Evolutionary conservation across 53 echinoderm and acorn worm genomes (phyloP).

Genomic region (Astropecten irregularis): DNA sequence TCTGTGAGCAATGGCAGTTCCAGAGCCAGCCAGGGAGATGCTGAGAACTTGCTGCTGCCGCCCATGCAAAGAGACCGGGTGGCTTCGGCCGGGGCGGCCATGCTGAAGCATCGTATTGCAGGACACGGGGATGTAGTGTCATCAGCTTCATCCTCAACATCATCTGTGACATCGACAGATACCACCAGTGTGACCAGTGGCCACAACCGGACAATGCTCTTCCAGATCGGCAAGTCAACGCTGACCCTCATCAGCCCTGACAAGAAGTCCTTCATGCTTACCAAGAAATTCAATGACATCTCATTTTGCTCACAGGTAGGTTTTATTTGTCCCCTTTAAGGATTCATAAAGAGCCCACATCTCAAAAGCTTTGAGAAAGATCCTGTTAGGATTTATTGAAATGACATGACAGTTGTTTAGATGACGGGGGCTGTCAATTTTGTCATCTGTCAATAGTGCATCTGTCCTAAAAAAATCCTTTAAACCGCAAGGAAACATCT

Average conservation of each 20-base stretch:
- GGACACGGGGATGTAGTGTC: neutral
- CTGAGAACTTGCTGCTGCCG: neutral
- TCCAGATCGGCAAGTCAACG: constrained; percentile 86
- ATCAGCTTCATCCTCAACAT: neutral
- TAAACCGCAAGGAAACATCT: too few relatives aligned
- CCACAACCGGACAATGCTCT: constrained; percentile 92
- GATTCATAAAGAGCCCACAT: too few relatives aligned
- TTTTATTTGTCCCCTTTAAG: neutral
- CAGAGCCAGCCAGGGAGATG: constrained; percentile 9
- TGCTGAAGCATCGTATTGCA: constrained; percentile 14
- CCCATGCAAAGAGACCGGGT: constrained; percentile 15
- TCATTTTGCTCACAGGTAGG: constrained; percentile 98
- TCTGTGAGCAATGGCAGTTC: neutral
- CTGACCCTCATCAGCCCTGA: constrained; percentile 92
- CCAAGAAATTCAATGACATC: constrained; percentile 94
- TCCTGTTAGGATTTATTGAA: too few relatives aligned
- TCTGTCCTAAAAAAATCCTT: too few relatives aligned
- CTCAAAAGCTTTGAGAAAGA: too few relatives aligned
- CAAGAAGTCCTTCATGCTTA: constrained; percentile 87
- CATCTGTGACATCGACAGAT: neutral
- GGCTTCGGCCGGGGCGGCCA: constrained; percentile 41
- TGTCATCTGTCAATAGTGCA: too few relatives aligned
- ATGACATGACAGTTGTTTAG: too few relatives aligned
- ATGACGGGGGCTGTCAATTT: too few relatives aligned
- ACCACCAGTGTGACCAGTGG: constrained; percentile 30